phyloP scores from a whole-genome alignment of 2,888 invertebrate species.

The Seira ritae region DNA sequence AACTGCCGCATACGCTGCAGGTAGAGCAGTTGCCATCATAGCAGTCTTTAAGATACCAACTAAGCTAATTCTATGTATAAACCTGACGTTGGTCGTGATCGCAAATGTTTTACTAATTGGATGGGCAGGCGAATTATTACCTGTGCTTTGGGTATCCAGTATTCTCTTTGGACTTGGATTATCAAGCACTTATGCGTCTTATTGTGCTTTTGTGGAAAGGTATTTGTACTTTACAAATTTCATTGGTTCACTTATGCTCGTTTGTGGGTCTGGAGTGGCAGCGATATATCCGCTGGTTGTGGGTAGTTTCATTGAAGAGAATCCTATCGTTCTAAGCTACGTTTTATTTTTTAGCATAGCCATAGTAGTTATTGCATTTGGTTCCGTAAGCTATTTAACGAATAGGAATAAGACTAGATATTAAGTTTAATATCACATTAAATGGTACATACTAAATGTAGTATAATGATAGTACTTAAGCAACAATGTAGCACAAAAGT shows the following conservation, averaged over 20 bases:
- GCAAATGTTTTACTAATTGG: slow-evolving; percentile 41
- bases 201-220: slow-evolving; percentile 48
- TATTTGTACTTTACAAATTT: slow-evolving; percentile 46
- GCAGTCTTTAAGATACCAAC: slow-evolving; percentile 50
- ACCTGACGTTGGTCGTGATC: slow-evolving; percentile 27
- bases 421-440: no score
- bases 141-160: slow-evolving; percentile 41
- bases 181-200: slow-evolving; percentile 45
- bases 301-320: slow-evolving; percentile 41
- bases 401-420: slow-evolving; percentile 38
- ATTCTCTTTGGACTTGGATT: slow-evolving; percentile 56
- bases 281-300: slow-evolving; percentile 35
- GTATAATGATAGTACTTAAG: no score
- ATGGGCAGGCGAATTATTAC: slow-evolving; percentile 29
- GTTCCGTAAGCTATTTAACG: slow-evolving; percentile 29
- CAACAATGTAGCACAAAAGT: no score
- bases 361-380: slow-evolving; percentile 3
- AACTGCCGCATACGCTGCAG: slow-evolving; percentile 62
- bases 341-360: slow-evolving; percentile 37
- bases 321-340: slow-evolving; percentile 42
- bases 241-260: slow-evolving; percentile 41
- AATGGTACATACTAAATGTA: no score
- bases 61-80: slow-evolving; percentile 54
- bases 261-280: slow-evolving; percentile 35
- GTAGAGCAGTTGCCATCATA: slow-evolving; percentile 60